These are phyloP conservation scores for Chamaetylas fuelleborni DNA, from an alignment of 2,113 vertebrate genomes.

Conservation along the genomic window DNA sequence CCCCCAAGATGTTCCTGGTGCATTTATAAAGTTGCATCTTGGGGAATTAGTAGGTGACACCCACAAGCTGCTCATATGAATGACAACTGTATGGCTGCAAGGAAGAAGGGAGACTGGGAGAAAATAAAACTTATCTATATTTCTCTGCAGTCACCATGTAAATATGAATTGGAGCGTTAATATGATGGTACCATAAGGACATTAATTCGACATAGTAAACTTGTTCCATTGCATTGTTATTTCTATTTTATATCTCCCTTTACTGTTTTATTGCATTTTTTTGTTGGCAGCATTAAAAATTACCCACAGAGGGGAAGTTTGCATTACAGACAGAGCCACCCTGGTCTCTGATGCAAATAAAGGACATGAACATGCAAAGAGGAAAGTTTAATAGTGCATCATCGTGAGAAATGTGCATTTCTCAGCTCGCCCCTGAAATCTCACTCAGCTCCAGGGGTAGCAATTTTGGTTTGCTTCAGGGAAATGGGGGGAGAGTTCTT, in stretches of 20 bases:
- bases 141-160: background rate
- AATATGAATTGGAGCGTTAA: background rate
- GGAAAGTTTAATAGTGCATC: background rate
- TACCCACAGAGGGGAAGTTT: background rate
- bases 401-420: background rate
- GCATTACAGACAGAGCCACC: background rate
- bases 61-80: background rate
- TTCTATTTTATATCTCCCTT: constrained; percentile 13
- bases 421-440: background rate
- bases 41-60: background rate
- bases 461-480: constrained; percentile 11
- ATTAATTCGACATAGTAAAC: background rate
- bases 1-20: background rate
- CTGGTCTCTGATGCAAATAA: background rate
- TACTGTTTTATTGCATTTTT: background rate
- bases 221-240: background rate
- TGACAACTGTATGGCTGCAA: background rate
- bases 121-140: background rate
- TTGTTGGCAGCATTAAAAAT: background rate
- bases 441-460: background rate
- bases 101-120: background rate
- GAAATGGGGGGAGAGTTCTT: background rate
- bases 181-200: background rate
- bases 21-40: background rate
- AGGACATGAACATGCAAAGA: background rate